Percentiles rank a stretch among this genome's conserved stretches.
Conservation (phyloP, 2,888 invertebrate species). For the Microctonus brassicae region DNA sequence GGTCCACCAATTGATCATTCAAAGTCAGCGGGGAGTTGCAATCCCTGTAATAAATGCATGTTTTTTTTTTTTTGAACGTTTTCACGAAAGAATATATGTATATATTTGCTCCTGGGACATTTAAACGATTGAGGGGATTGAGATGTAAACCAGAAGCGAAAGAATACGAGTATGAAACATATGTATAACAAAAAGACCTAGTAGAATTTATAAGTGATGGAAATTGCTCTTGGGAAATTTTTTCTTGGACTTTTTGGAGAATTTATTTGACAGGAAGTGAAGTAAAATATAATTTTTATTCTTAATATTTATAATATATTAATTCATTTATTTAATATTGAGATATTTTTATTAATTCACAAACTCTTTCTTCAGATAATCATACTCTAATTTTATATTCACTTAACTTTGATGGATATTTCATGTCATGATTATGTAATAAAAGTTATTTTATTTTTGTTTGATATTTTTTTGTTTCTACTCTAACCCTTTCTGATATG, state of each 20-base stretch:
- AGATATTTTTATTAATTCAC: too few species aligned
- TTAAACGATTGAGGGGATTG: background rate
- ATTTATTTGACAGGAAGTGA: background rate
- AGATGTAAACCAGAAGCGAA: background rate
- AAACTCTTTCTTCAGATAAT: too few species aligned
- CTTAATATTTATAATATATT: background rate
- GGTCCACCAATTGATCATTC: background rate
- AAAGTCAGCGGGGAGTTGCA: background rate
- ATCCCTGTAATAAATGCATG: background rate
- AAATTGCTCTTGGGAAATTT: slow-evolving; percentile 5
- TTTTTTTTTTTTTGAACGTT: background rate
- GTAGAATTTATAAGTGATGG: background rate
- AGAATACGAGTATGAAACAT: background rate
- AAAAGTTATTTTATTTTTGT: too few species aligned
- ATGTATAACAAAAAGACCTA: background rate
- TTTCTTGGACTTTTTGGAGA: background rate
- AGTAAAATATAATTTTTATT: background rate
- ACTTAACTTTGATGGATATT: too few species aligned
- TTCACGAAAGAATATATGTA: background rate
- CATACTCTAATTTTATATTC: too few species aligned
- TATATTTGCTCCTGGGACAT: slow-evolving; percentile 8
- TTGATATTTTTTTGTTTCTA: too few species aligned
- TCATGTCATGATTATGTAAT: too few species aligned
- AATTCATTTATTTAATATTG: too few species aligned
- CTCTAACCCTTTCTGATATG: too few species aligned